Evolutionary conservation across 1,140 invertebrate genomes (phyloP), one percentile per base, ranked within the genome.

Genomic region (Trachelipus rathkii): DNA sequence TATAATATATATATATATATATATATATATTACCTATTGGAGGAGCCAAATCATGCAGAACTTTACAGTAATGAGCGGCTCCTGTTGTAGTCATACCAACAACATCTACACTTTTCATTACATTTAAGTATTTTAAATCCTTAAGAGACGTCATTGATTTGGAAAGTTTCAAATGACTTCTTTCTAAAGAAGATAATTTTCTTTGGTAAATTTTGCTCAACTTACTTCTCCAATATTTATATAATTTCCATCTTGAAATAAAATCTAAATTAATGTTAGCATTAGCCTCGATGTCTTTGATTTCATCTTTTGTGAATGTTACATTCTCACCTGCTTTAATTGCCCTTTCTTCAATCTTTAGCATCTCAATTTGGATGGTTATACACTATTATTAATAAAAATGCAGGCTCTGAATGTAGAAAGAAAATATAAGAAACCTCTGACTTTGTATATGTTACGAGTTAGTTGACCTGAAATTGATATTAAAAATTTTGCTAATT

Each of bases 71-170:
- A 71, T 89, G 88, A 7, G 92, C 92, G 0, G 92, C 92, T 69
- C 89, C 90, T 11, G 90, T 91, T 4, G 92, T 94, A 0, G 93
- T 94, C 87, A 93, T 90, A 10, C 91, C 92, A 45, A 94, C 83
- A 15, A 93, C 85, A 4, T 75, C 72, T 11, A 71, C 77, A n/a
- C 72, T 60, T 13, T 77, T 73, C 72, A 78, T 78, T 21, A 76
- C 24, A 73, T 78, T 46, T 33, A 81, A 60, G 33, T 77, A 77
- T 69, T 81, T 71, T 5, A 72, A 75, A 67, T 77, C 72, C 44
- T 77, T 76, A 13, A 60, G 50, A 60, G 50, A 60, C 11, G 19
- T 68, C 19, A 78, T 19, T 53, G 60, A 53, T 44, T 74, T 68
- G 10, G 77, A 71, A 5, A 78, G 44, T 53, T 66, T 66, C n/a